These are phyloP conservation scores for Xestia rhomboidea DNA, from an alignment of 2,888 invertebrate genomes.

Conservation along the genomic window DNA sequence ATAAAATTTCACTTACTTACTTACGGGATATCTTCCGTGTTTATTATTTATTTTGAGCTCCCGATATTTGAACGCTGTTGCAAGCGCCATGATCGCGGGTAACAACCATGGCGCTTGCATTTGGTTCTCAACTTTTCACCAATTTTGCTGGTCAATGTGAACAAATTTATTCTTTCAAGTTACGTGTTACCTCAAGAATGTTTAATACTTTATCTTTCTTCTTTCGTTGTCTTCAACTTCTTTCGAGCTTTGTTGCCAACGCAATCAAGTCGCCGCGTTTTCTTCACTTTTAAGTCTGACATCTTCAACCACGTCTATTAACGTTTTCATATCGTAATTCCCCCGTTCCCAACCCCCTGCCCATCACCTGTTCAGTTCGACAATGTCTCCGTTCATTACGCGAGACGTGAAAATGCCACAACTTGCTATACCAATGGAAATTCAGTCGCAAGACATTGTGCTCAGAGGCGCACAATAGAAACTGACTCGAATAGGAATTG, in stretches of 20 bases:
- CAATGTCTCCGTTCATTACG: slow-evolving; percentile 74
- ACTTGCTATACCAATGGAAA: slow-evolving; percentile 66
- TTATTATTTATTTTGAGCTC: too few species aligned
- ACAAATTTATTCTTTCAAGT: not conserved
- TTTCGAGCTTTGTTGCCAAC: not conserved
- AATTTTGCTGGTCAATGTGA: not conserved
- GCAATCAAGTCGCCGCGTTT: not conserved
- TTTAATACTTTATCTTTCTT: not conserved
- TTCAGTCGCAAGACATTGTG: slow-evolving; percentile 72
- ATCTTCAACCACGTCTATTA: not conserved
- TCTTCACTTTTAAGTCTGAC: not conserved
- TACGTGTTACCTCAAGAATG: not conserved
- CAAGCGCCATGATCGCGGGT: too few species aligned
- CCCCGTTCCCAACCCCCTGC: slow-evolving; percentile 33
- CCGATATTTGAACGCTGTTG: too few species aligned
- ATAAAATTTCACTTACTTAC: too few species aligned
- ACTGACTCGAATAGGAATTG: slow-evolving; percentile 54
- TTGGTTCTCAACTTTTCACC: not conserved
- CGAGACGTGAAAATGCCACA: slow-evolving; percentile 69
- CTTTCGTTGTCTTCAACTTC: not conserved
- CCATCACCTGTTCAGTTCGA: slow-evolving; percentile 70
- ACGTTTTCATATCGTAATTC: slow-evolving; percentile 29
- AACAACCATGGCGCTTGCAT: too few species aligned
- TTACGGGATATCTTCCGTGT: too few species aligned
- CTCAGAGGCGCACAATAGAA: slow-evolving; percentile 55